Evolutionary conservation across 2,797 vertebrate species (phyloP), one percentile per base, ranked within the genome.

Genomic region (Leptoclinus maculatus): DNA sequence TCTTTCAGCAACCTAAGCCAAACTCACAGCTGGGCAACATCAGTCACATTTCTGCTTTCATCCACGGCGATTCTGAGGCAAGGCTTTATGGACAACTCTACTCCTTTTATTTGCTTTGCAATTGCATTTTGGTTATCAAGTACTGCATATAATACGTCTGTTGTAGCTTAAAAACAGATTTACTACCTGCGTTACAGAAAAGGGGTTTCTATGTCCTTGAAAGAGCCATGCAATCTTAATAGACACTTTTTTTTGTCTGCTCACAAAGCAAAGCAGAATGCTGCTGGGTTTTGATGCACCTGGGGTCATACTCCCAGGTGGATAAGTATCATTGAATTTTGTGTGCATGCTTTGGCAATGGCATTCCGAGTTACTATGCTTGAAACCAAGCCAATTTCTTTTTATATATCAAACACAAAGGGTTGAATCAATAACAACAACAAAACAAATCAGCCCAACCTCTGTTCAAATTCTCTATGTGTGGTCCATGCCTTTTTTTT

Each of bases 191-290:
- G 12, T 53, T 73, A 73, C 43, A 78, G 51, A 87, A 73, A 47
- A 71, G 59, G 7, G 49, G 7, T 7, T 54, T 76, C 7, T 64
- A 66, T 80, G 79, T 84, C 85, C 81, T 87, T 89, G 78, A 14
- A 60, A 51, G 76, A 80, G 38, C 58, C 32, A 47, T 51, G 64
- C 45, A 72, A 45, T 81, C 66, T 85, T 36, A 84, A 66, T 43
- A 64, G 58, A 80, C 1, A n/a, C 41, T 17, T 43, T 54, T 27
- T 5, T 25, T 27, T 54, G 12, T 54, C 11, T 29, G 25, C 64
- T 43, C n/a, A 78, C 74, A 83, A 78, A 80, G 68, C 58, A 64
- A 53, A 57, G 68, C 27, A 78, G 41, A 71, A 62, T 66, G 27
- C 49, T 32, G 38, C 38, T 76, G 74, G 25, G 68, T 79, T 78